Evolutionary conservation across 2,888 invertebrate species (phyloP).

Genomic region (Beris morrisii): DNA sequence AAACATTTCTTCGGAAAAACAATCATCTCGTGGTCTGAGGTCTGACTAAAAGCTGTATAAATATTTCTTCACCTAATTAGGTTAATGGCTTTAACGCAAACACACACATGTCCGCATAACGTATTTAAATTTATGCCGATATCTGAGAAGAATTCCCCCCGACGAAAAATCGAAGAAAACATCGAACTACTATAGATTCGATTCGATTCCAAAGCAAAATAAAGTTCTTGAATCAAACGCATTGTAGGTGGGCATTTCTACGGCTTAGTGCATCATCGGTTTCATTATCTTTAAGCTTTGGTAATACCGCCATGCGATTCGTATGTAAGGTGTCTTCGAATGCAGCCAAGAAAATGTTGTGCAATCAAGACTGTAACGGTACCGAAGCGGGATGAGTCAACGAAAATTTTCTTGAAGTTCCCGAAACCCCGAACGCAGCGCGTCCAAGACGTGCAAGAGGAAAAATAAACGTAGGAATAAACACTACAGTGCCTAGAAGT

Average conservation of each 20-base stretch:
- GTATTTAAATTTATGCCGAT: conserved; percentile 1
- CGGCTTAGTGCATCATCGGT: background rate
- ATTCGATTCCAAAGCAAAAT: background rate
- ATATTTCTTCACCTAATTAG: conserved; percentile 28
- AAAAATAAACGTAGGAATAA: no score
- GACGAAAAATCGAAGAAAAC: no score
- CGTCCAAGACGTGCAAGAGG: no score
- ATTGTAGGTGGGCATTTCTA: background rate
- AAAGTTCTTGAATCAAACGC: background rate
- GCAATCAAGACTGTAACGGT: conserved; percentile 36
- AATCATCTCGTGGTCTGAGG: no score
- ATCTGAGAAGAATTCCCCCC: no score
- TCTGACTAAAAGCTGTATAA: conserved; percentile 19
- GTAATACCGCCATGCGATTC: background rate
- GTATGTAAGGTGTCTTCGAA: background rate
- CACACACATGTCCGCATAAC: background rate
- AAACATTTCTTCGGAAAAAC: no score
- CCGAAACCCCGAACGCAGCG: no score
- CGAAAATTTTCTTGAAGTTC: conserved; percentile 10
- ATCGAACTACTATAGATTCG: no score
- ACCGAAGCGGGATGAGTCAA: conserved; percentile 36
- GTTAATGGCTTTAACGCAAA: conserved; percentile 23
- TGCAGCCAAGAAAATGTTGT: conserved; percentile 16
- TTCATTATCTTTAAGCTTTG: no score
- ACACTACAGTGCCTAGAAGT: no score